Base-by-base conservation (phyloP, 1,140 invertebrate species). In the Sycophila sp. region DNA sequence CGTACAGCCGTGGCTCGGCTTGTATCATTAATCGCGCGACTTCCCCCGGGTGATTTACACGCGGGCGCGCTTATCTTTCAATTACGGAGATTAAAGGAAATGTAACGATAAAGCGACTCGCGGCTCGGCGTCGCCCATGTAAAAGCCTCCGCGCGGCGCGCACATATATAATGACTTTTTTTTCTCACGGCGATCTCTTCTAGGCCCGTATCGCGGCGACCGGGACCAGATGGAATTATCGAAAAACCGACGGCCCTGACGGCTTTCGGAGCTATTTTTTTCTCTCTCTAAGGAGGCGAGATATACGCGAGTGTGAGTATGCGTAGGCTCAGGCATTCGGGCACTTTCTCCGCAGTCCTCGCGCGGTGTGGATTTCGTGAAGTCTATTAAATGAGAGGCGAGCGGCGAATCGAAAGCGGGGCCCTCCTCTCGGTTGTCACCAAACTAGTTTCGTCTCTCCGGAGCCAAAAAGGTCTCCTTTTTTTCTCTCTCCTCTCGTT, bases 401-500 rank as follows among this genome's bases (percentile, higher is more conserved):
- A 53, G 53, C 42, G n/a, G n/a, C n/a, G n/a, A n/a, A 45, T 36
- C 34, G 56, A 38, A 59, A 65, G 49, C n/a, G 40, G 58, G 28
- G 38, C 59, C 24, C 49, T n/a, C n/a, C n/a, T 58, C 34, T 19
- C 28, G 19, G 8, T 22, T 71, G 69, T 51, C 70, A 55, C 70
- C 30, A 68, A 68, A 72, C 45, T 38, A 47, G 64, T 68, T 68
- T 55, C 34, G 13, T 22, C 22, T 58, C 32, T 65, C 42, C 5
- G 42, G 17, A 40, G 8, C 40, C 26, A 15, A 2, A 65, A 40
- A 40, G 10, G 2, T 53, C 8, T 22, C 53, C n/a, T 56, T 30
- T 30, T 22, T 28, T 22, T 26, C 58, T 62, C 45, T 28, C 8
- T 42, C 38, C 32, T 26, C n/a, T n/a, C n/a, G n/a, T n/a, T n/a